These are phyloP conservation scores for Chelmon rostratus DNA, from an alignment of 2,797 vertebrate genomes.

Conservation along the genomic window DNA sequence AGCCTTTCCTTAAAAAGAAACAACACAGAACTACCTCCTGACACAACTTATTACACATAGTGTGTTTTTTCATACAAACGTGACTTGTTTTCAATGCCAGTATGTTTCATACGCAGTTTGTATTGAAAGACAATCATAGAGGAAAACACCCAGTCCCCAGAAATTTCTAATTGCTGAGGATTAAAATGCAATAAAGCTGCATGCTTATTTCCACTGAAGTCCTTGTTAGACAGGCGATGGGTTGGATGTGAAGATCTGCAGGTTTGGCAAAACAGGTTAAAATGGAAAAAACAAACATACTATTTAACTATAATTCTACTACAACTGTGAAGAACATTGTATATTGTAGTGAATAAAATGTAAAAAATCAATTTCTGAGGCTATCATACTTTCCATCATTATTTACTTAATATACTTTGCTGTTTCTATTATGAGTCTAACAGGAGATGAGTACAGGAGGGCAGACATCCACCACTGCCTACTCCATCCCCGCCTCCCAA, in stretches of 20 bases:
- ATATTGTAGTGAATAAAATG: not conserved
- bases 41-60: not conserved
- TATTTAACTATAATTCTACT: too few species aligned
- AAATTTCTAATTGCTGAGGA: not conserved
- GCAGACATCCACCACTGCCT: too few species aligned
- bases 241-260: not conserved
- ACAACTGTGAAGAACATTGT: too few species aligned
- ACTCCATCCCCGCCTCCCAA: too few species aligned
- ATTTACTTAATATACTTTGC: too few species aligned
- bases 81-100: not conserved
- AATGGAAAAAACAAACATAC: not conserved
- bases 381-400: too few species aligned
- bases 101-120: not conserved
- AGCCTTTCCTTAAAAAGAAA: not conserved
- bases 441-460: too few species aligned
- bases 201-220: not conserved
- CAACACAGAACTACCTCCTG: not conserved
- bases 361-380: too few species aligned
- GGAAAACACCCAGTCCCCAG: not conserved
- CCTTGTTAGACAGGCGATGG: not conserved
- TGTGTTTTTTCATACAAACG: not conserved
- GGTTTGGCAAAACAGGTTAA: not conserved
- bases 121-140: not conserved
- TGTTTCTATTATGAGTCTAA: too few species aligned
- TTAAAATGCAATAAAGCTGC: not conserved